phyloP scores from a whole-genome alignment of 1,140 invertebrate genomes.

The Aradophagus sp. region DNA sequence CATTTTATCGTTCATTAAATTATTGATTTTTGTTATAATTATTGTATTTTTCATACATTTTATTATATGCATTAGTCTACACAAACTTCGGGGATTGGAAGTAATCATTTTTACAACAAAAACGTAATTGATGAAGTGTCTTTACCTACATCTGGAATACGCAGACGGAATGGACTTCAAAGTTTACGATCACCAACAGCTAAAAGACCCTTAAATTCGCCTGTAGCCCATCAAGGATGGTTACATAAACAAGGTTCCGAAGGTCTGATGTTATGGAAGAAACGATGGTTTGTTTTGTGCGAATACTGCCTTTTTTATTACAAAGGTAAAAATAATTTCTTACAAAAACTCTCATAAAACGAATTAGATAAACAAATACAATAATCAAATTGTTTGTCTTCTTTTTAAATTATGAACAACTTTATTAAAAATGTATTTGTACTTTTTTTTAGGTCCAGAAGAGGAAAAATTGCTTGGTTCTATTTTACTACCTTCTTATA shows the following conservation, averaged over 20 bases:
- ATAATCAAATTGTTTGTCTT: too few relatives aligned
- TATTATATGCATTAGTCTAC: too few relatives aligned
- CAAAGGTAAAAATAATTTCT: slow-evolving; percentile 82
- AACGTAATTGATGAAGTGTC: slow-evolving; percentile 71
- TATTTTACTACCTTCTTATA: slow-evolving; percentile 92
- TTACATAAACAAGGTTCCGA: slow-evolving; percentile 94
- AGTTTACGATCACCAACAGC: slow-evolving; percentile 84
- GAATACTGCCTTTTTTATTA: slow-evolving; percentile 97
- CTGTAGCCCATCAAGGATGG: slow-evolving; percentile 91
- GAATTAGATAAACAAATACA: too few relatives aligned
- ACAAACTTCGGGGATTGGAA: too few relatives aligned
- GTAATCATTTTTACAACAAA: slow-evolving; percentile 64
- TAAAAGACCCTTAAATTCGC: slow-evolving; percentile 84
- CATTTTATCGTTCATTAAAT: slow-evolving; percentile 27
- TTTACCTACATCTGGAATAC: slow-evolving; percentile 77
- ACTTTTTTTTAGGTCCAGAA: slow-evolving; percentile 81
- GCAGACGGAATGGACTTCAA: slow-evolving; percentile 79
- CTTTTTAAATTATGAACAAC: too few relatives aligned
- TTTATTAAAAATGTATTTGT: too few relatives aligned
- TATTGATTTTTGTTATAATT: too few relatives aligned
- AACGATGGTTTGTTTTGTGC: slow-evolving; percentile 94
- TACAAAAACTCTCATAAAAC: too few relatives aligned
- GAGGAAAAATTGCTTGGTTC: slow-evolving; percentile 93
- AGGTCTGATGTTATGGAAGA: slow-evolving; percentile 94
- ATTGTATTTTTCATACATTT: too few relatives aligned